Conservation (phyloP, 1,140 invertebrate species). For the Phymorhynchus buccinoides region DNA sequence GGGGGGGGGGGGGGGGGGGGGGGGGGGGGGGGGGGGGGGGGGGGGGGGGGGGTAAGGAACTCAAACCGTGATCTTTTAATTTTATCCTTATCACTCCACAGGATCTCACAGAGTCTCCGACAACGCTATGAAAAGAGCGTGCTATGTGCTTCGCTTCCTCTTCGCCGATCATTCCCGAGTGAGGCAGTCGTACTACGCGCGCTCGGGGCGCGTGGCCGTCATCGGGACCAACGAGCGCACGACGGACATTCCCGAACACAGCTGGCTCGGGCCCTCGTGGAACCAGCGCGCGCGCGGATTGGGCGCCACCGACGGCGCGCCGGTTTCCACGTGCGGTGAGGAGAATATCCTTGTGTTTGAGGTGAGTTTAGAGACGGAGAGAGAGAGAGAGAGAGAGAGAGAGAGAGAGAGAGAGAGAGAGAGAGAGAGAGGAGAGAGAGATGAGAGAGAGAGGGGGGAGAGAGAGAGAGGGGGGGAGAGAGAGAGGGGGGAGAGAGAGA, state of each 20-base stretch:
- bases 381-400: background rate
- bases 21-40: too few relatives aligned
- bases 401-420: background rate
- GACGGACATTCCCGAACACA: constrained; percentile 57
- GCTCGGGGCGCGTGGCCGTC: constrained; percentile 56
- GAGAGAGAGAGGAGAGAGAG: background rate
- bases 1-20: too few relatives aligned
- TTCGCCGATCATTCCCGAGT: constrained; percentile 57
- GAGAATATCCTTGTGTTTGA: constrained; percentile 59
- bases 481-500: background rate
- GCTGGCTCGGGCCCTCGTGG: constrained; percentile 43
- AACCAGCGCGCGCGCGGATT: constrained; percentile 52
- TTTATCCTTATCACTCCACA: background rate
- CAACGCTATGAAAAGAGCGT: constrained; percentile 59
- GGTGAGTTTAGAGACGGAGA: background rate
- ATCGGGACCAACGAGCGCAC: constrained; percentile 53
- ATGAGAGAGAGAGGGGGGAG: background rate
- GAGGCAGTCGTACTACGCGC: constrained; percentile 55
- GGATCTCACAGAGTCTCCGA: constrained; percentile 42
- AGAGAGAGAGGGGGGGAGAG: background rate
- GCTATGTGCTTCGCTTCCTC: constrained; percentile 63
- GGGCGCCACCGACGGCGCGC: constrained; percentile 47
- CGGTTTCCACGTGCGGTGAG: constrained; percentile 54
- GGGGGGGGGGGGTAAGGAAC: too few relatives aligned
- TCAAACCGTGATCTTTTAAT: too few relatives aligned